Evolutionary conservation across 2,113 vertebrate species (phyloP).

Genomic region (Macaca mulatta): DNA sequence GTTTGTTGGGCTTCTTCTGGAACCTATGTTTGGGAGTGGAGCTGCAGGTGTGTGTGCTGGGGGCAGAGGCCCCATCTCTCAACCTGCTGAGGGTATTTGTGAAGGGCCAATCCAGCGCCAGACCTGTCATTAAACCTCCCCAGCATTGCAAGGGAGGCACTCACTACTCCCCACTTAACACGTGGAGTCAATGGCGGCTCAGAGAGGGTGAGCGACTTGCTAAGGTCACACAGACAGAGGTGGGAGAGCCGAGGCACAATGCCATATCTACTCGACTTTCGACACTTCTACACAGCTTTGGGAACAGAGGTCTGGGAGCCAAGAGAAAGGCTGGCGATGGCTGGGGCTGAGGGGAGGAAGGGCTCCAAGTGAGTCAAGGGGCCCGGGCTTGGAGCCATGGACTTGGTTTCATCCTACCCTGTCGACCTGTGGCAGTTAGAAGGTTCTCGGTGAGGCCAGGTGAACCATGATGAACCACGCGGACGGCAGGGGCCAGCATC

Average conservation of each 20-base stretch:
- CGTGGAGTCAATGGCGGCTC: not conserved
- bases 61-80: fast-evolving
- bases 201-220: not conserved
- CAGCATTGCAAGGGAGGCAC: not conserved
- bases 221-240: not conserved
- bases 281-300: not conserved
- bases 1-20: not conserved
- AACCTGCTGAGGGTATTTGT: not conserved
- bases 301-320: not conserved
- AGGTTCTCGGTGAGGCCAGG: fast-evolving
- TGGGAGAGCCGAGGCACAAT: not conserved
- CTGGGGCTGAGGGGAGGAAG: too few species aligned
- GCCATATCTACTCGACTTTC: not conserved
- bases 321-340: not conserved
- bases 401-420: not conserved
- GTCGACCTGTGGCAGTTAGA: not conserved
- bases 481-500: too few species aligned
- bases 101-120: fast-evolving
- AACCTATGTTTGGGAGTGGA: not conserved
- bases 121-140: not conserved
- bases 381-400: fast-evolving
- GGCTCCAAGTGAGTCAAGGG: not conserved
- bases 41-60: not conserved
- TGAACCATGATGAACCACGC: not conserved
- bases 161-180: not conserved